Evolutionary conservation across 1,140 invertebrate species (phyloP).

Genomic region (Propsilocerus akamusi): DNA sequence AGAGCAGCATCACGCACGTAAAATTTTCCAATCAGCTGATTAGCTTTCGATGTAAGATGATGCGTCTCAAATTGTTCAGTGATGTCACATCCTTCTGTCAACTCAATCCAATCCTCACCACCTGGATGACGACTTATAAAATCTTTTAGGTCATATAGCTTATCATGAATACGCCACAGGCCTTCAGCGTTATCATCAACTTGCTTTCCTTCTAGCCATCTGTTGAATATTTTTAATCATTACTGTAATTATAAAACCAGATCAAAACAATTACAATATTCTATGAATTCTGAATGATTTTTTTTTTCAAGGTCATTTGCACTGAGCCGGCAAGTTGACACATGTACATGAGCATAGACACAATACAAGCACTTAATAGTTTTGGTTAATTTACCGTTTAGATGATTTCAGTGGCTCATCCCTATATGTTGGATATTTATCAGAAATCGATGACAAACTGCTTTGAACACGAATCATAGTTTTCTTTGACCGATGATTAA

Average conservation of each 20-base stretch:
- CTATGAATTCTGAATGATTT: too few species aligned
- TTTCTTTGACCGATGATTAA: too few species aligned
- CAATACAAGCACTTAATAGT: neutral
- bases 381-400: neutral
- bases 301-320: too few species aligned
- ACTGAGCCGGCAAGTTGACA: too few species aligned
- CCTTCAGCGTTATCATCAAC: constrained; percentile 40
- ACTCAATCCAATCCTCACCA: constrained; percentile 39
- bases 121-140: constrained; percentile 48
- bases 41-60: constrained; percentile 30
- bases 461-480: neutral
- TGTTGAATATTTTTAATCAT: neutral
- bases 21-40: constrained; percentile 35
- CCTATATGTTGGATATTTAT: neutral
- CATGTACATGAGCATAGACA: too few species aligned
- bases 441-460: neutral
- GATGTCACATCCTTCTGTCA: constrained; percentile 49
- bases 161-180: constrained; percentile 46
- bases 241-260: too few species aligned
- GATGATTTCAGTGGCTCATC: neutral
- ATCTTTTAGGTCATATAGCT: constrained; percentile 41
- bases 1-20: constrained; percentile 30
- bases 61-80: constrained; percentile 49
- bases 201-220: constrained; percentile 23
- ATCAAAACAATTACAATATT: too few species aligned